Conservation (phyloP, 1,140 invertebrate genomes). For the Hestina assimilis region DNA sequence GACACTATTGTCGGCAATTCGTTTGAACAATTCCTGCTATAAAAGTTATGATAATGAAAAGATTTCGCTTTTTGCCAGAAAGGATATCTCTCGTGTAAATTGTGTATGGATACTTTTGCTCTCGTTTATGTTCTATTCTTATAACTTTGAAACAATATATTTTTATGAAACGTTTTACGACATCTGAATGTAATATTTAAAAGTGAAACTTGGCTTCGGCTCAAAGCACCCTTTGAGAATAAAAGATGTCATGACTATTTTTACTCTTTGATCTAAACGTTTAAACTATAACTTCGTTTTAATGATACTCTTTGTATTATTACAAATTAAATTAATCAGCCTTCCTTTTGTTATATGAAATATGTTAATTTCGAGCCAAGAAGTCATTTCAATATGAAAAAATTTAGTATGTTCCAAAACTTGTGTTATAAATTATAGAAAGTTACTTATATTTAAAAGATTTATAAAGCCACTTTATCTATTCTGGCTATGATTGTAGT, state of each 20-base stretch:
- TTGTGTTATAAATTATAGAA: no score
- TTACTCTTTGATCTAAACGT: constrained; percentile 28
- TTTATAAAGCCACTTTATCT: no score
- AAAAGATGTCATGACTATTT: constrained; percentile 25
- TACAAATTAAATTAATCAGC: neutral
- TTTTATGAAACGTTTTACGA: constrained; percentile 38
- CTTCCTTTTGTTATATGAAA: no score
- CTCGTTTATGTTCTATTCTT: constrained; percentile 34
- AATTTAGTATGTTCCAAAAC: no score
- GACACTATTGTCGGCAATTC: constrained; percentile 52
- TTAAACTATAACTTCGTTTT: constrained; percentile 18
- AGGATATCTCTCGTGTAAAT: constrained; percentile 33
- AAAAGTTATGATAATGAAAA: constrained; percentile 46
- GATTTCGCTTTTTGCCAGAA: constrained; percentile 50
- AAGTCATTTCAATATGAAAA: no score
- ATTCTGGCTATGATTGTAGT: neutral
- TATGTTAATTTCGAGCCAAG: no score
- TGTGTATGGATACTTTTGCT: constrained; percentile 44
- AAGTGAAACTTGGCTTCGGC: constrained; percentile 47
- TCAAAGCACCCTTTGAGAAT: constrained; percentile 36
- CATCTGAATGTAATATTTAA: constrained; percentile 38
- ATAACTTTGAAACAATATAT: constrained; percentile 37
- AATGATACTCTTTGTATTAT: constrained; percentile 1
- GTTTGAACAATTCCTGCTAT: constrained; percentile 53
- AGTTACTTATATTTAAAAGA: no score